Base-by-base conservation (phyloP, 2,797 vertebrate genomes). In the Gobio occitaniae region DNA sequence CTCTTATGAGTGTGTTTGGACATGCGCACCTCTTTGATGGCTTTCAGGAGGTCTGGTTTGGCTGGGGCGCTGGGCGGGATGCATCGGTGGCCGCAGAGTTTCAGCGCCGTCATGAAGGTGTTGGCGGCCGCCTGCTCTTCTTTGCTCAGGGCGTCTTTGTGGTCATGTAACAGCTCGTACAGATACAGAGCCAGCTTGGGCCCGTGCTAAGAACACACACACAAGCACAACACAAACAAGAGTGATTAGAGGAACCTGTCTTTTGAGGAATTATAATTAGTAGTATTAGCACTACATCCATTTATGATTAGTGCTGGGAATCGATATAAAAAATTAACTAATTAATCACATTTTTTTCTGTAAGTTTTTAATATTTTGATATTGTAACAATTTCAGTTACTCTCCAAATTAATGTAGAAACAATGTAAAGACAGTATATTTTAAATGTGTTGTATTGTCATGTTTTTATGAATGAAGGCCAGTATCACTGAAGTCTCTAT, bases 101-200 rank as follows among this genome's bases (percentile, higher is more conserved):
- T 98, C 86, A 99, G 91, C 0, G 96, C 95, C 84, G 93, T 97
- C 96, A 98, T 94, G 80, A 99, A 96, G 13, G 94, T 89, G 74
- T 94, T 95, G 13, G 94, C 96, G 36, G 94, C 86, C 8, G 68
- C 91, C 89, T 96, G 95, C 65, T 99, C 95, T 41, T 98, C 97
- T 90, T 94, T 95, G 85, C 92, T 96, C 89, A 99, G 92, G 83
- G 93, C 91, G 82, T 97, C 96, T 4, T 93, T 95, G 93, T 99
- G 97, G 89, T 96, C 95, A 21, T 97, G 95, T 78, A 98, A 93
- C 94, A 99, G 92, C 87, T 99, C 97, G 41, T 96, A 97, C 76
- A 99, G 95, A 90, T 98, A 99, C 2, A 99, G 93, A 4, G 95
- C 96, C 92, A 99, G 90, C 91, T 99, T 99, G 63, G 97, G 96